Base-by-base conservation (phyloP, 2,113 vertebrate species). In the Numida meleagris region DNA sequence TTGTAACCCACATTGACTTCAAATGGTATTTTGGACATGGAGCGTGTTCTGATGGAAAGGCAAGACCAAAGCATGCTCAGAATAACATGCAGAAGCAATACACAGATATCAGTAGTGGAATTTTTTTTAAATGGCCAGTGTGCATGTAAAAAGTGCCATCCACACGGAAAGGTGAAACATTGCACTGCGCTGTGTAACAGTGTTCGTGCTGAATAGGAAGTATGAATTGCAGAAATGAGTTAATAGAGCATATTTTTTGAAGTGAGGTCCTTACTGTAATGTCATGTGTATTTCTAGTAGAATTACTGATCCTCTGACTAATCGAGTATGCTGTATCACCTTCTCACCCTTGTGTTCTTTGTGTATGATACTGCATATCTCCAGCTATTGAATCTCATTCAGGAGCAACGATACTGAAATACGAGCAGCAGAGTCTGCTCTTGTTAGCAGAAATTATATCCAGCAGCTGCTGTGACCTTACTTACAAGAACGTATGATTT, bases 401-500 rank as follows among this genome's bases (percentile, higher is more conserved):
- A 82, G 88, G 68, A 86, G 58, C 80, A 88, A 0, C 71, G 87
- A 48, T 58, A 68, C 65, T 38, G 43, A 96, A 96, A 94, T 83
- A 79, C 5, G 79, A 87, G 87, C 43, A 84, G 53, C 45, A 45
- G 40, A 82, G 24, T 70, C 62, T 91, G 72, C 65, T 91, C 36
- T 78, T 82, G 87, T 93, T 95, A 89, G 81, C 78, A 97, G 67
- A 92, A 92, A 81, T 86, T 74, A 89, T 79, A 91, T 78, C 68
- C 21, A 38, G 72, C 73, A 66, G 42, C 38, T 65, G 25, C 68
- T 86, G 14, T 96, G 91, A 89, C 83, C 83, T 92, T 82, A 53
- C 53, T 79, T 86, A 57, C 1, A 91, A 85, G 75, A 95, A 82
- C n/a, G 19, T 36, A 31, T 1, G 5, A 91, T 93, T 83, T 89